Evolutionary conservation across 2,888 invertebrate genomes (phyloP).

Genomic region (Noctua comes): DNA sequence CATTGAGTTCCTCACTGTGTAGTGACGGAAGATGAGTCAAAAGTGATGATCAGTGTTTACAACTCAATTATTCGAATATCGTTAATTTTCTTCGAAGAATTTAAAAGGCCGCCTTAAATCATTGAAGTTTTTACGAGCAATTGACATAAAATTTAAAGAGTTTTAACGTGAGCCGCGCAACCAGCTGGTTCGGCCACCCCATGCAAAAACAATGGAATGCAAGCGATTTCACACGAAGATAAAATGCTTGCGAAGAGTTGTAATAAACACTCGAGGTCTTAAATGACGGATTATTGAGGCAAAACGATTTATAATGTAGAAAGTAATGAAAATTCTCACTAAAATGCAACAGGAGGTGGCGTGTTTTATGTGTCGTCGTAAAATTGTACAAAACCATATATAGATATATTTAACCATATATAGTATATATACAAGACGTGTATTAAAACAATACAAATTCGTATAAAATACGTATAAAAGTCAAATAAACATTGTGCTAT

Average conservation of each 20-base stretch:
- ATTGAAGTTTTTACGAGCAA: slow-evolving; percentile 20
- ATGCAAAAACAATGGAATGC: slow-evolving; percentile 69
- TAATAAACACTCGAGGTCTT: slow-evolving; percentile 59
- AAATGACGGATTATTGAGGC: slow-evolving; percentile 60
- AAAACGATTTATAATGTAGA: slow-evolving; percentile 49
- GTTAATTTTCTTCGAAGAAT: slow-evolving; percentile 16
- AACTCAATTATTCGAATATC: slow-evolving; percentile 29
- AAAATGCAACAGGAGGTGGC: slow-evolving; percentile 23
- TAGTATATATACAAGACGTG: background rate
- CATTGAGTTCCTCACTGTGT: slow-evolving; percentile 29
- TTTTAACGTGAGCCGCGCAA: slow-evolving; percentile 24
- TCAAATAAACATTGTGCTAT: slow-evolving; percentile 19
- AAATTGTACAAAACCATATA: slow-evolving; percentile 29
- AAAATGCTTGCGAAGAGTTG: slow-evolving; percentile 70
- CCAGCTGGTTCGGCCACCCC: slow-evolving; percentile 63
- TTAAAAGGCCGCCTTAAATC: background rate
- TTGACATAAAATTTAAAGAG: slow-evolving; percentile 11
- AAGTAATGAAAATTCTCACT: slow-evolving; percentile 35
- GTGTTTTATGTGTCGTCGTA: slow-evolving; percentile 36
- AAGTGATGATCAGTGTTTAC: slow-evolving; percentile 45
- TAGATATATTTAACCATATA: too few relatives aligned
- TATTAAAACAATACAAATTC: background rate
- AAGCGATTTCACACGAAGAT: slow-evolving; percentile 75
- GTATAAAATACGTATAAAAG: background rate
- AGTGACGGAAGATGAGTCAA: slow-evolving; percentile 46